Evolutionary conservation across 2,888 invertebrate genomes (phyloP), one percentile per base, ranked within the genome.

Genomic region (Orgyia antiqua): DNA sequence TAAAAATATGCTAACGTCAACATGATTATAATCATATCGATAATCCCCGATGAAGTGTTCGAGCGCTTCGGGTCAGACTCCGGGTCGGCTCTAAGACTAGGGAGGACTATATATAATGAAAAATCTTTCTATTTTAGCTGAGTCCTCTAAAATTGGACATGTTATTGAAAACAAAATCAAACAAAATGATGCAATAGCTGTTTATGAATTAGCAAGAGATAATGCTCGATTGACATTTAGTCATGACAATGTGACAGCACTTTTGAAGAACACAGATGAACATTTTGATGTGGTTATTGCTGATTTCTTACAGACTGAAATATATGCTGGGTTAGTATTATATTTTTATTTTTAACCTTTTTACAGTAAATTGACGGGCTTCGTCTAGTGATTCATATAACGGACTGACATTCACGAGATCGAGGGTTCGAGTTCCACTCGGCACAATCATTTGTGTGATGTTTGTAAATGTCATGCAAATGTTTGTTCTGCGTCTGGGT

Each of bases 241-340:
- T 21, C 25, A 36, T 28, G 26, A 31, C 10, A 31, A 31, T 13
- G 13, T 29, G 1, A 31, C 9, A 1, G 30, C 10, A 13, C 11
- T 35, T 2, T 8, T 30, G 10, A 10, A 26, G 19, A 13, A 35
- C 2, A 5, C 15, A 3, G 26, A 35, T 13, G 30, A 27, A 24
- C 29, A 40, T 18, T 31, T 42, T 20, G 30, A 29, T 15, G 15
- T 13, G 2, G 42, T 42, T n/a, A 26, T 42, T 4, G 13, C 13
- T 2, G 33, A 35, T 9, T 17, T 38, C 3, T 18, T 39, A 2
- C 23, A 29, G 31, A 19, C 38, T 21, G 9, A 40, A 27, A 31
- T 40, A 15, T 33, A 31, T 27, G 29, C 20, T 10, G 34, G 34
- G 34, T 35, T 27, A 13, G 27, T n/a, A n/a, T n/a, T 24, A 13